These are phyloP conservation scores for Petrocephalus zakoni DNA, from an alignment of 2,113 vertebrate species.

Conservation along the genomic window DNA sequence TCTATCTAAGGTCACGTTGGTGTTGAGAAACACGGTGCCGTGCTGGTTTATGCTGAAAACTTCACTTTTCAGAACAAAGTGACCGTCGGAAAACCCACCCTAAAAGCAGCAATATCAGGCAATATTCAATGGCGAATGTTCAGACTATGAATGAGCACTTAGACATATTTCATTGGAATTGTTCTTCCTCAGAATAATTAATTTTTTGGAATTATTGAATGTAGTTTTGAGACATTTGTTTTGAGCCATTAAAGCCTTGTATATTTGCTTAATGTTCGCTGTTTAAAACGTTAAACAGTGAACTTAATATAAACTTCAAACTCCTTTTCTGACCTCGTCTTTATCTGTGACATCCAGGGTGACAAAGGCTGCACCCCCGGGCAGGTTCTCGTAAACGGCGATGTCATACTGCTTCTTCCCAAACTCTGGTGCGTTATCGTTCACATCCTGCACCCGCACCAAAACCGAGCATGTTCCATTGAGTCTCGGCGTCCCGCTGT, in stretches of 20 bases:
- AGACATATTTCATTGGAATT: no score
- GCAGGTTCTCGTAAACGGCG: conserved; percentile 59
- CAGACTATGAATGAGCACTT: background rate
- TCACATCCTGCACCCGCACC: conserved; percentile 57
- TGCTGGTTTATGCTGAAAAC: conserved; percentile 56
- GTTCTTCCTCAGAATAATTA: background rate
- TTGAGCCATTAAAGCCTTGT: background rate
- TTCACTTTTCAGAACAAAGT: conserved; percentile 52
- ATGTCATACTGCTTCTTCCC: conserved; percentile 47
- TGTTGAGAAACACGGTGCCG: conserved; percentile 57
- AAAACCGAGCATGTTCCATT: conserved; percentile 36
- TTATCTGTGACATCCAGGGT: conserved; percentile 59
- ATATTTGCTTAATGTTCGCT: no score
- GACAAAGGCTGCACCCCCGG: conserved; percentile 49
- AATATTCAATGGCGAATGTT: background rate
- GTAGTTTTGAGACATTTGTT: no score
- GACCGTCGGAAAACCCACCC: conserved; percentile 64
- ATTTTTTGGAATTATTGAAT: background rate
- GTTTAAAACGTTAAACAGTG: background rate
- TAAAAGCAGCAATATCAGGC: conserved; percentile 26
- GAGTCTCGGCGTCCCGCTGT: conserved; percentile 53
- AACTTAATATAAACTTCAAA: background rate
- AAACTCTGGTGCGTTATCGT: conserved; percentile 67
- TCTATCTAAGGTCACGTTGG: conserved; percentile 60
- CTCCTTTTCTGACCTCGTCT: conserved; percentile 56